phyloP scores from a whole-genome alignment of 2,888 invertebrate genomes.

The Dryadula phaetusa region DNA sequence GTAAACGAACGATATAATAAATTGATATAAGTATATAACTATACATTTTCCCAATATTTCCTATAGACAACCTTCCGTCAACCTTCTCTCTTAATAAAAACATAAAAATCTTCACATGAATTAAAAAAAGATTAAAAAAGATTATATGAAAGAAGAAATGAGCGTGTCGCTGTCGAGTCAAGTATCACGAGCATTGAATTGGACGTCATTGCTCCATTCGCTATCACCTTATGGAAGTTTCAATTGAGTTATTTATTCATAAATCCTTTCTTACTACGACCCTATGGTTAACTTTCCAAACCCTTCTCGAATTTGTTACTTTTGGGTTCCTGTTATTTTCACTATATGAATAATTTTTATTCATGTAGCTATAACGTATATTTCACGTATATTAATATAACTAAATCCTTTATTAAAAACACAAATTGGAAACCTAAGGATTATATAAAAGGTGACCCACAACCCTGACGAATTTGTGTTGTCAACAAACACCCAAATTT shows the following conservation, averaged over 20 bases:
- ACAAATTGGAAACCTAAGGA: background rate
- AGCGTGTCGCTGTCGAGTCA: background rate
- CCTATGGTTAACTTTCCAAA: constrained; percentile 31
- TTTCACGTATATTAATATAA: background rate
- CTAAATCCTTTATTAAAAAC: background rate
- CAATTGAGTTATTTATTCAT: constrained; percentile 51
- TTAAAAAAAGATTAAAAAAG: background rate
- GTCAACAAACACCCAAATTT: constrained; percentile 78
- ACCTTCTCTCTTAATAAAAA: too few species aligned
- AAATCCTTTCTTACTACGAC: constrained; percentile 18
- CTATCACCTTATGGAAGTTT: constrained; percentile 58
- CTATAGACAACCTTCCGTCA: too few species aligned
- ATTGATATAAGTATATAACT: too few species aligned
- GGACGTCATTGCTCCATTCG: constrained; percentile 49
- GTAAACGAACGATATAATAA: background rate
- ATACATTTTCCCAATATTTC: too few species aligned
- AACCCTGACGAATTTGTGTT: constrained; percentile 56
- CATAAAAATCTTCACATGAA: background rate
- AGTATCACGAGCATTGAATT: constrained; percentile 39
- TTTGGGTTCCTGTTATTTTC: constrained; percentile 18
- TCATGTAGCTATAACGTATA: background rate
- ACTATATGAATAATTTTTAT: background rate
- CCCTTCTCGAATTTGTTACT: constrained; percentile 18
- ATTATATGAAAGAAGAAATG: too few species aligned
- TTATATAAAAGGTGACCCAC: constrained; percentile 6